Base-by-base conservation (phyloP, 2,888 invertebrate species). In the Tromatobia lineatoria region DNA sequence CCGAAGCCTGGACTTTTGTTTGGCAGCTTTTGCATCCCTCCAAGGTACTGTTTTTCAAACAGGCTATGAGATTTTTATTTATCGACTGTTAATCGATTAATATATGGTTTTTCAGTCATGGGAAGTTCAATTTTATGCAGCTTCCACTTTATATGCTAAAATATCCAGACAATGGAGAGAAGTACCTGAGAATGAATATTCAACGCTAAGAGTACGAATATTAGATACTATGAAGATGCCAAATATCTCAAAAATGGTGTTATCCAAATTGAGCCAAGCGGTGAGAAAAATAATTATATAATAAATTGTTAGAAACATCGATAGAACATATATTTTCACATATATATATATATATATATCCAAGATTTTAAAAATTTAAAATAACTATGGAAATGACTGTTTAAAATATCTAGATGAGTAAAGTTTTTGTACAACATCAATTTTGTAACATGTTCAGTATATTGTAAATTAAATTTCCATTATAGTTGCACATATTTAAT, bases 91-190 rank as follows among this genome's bases (percentile, higher is more conserved):
- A n/a, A 47, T 1, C 15, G 15, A 1, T 50, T 18, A 8, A 13
- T 25, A 15, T 20, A 8, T 57, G 42, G 18, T 11, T 73, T n/a
- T 18, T 64, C 93, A 98, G 98, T 95, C 96, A 78, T 96, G 96
- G 87, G 98, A 98, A 94, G 97, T 98, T 45, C 98, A 99, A 94
- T 99, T 98, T 94, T 99, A 98, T 95, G 99, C 97, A 77, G 99
- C 99, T 4, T 97, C 97, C 67, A 98, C 98, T 34, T 94, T 99
- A 25, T 97, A 99, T 90, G 96, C 97, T 0, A 99, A 99, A 94
- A 95, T 99, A 71, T 96, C 97, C 89, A 96, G 97, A 91, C 96
- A 96, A 91, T 99, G 98, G 98, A 95, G 96, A 91, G 98, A 98
- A 94, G 95, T 99, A 34, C 98, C 98, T 10, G 94, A 95, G 69